Evolutionary conservation across 2,113 vertebrate species (phyloP), one percentile per base, ranked within the genome.

Genomic region (Argyrosomus japonicus): DNA sequence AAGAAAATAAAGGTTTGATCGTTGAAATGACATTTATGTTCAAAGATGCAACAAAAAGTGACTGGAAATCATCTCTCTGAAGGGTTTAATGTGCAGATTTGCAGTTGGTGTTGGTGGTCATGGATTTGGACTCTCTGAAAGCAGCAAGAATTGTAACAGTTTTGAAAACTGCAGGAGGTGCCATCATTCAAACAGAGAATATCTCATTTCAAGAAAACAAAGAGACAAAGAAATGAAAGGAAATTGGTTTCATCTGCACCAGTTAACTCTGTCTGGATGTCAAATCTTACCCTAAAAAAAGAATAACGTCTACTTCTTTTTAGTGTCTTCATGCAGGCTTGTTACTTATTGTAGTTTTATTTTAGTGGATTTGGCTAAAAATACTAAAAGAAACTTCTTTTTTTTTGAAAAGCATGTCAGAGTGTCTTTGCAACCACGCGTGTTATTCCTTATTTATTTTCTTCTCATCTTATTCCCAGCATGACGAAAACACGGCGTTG

Each of bases 401-500:
- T 11, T 45, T 14, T 18, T 19, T 2, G 0, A 77, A 77, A 47
- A 75, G 60, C 58, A 51, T 50, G 60, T 81, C 60, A 54, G 56
- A 78, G 57, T 58, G 57, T 68, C 65, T 78, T 75, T 81, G 47
- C 64, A 78, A 73, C 74, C 75, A 53, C 68, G 29, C n/a, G 7
- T 83, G 76, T 78, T 81, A 70, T 84, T 85, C 54, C 72, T 77
- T 60, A 71, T 29, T 74, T 45, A 68, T 68, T 69, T 69, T 81
- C 50, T 68, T 64, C 60, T 81, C 71, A 62, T 85, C 70, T 83
- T 68, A 43, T 75, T 85, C 87, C 68, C 84, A 32, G 82, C 65
- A 23, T 45, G 78, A 82, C 79, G 65, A 60, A 71, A 89, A 92
- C 53, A 75, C 79, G 70, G 68, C 53, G n/a, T 74, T 81, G 85